These are phyloP conservation scores for Mythimna pallens DNA, from an alignment of 2,888 invertebrate species.

Conservation along the genomic window DNA sequence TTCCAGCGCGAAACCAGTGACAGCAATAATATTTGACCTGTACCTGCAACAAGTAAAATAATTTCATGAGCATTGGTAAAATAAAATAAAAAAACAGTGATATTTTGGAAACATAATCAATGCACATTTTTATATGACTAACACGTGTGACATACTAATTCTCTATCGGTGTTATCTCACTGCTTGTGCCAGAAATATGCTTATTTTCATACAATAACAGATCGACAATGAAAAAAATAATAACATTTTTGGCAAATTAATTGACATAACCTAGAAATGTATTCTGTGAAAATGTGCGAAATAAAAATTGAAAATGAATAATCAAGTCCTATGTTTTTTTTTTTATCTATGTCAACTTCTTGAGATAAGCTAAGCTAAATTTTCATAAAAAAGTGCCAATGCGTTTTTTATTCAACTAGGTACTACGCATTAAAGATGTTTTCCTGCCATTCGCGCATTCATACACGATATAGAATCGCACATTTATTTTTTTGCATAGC, in stretches of 20 bases:
- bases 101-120: conserved; percentile 20
- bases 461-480: neutral
- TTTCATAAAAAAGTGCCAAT: neutral
- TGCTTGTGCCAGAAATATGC: conserved; percentile 6
- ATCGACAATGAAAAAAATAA: neutral
- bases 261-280: conserved; percentile 42
- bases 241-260: neutral
- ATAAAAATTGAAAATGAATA: neutral
- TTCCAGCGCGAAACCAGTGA: conserved; percentile 31
- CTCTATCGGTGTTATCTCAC: conserved; percentile 8
- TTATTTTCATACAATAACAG: conserved; percentile 28
- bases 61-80: conserved; percentile 15
- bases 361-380: neutral
- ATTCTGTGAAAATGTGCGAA: neutral
- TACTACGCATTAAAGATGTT: neutral
- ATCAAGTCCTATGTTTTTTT: neutral
- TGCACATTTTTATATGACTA: conserved; percentile 21
- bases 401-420: neutral
- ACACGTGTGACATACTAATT: conserved; percentile 53
- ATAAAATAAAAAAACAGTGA: conserved; percentile 34
- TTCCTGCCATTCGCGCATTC: neutral
- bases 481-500: conserved; percentile 22
- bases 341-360: neutral
- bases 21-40: conserved; percentile 16
- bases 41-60: conserved; percentile 61